Evolutionary conservation across 2,113 vertebrate species (phyloP).

Genomic region (Apus apus): DNA sequence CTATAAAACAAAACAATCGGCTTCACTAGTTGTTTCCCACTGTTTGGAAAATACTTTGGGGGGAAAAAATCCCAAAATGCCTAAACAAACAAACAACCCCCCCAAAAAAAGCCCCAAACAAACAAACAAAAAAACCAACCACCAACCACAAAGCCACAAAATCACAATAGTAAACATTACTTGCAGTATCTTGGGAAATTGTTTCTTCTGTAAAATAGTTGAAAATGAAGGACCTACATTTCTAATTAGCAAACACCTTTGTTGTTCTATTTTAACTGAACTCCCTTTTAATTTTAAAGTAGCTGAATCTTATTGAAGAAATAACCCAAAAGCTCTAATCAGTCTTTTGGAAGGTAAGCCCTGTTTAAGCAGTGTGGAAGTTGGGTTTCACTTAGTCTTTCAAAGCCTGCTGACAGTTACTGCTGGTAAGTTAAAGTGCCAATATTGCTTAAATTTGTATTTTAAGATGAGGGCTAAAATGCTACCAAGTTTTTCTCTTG

Average conservation of each 20-base stretch:
- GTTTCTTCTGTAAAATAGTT: background rate
- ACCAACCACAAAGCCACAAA: background rate
- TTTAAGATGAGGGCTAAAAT: conserved; percentile 23
- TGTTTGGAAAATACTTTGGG: background rate
- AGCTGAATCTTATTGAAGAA: background rate
- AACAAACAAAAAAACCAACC: no score
- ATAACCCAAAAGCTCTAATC: background rate
- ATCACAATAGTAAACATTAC: background rate
- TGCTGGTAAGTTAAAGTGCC: background rate
- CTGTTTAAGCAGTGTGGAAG: background rate
- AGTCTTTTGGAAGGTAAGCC: background rate
- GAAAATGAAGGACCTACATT: background rate
- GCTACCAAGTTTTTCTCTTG: background rate
- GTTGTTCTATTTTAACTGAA: background rate
- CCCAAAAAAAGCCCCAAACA: no score
- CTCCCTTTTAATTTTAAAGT: background rate
- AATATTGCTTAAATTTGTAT: background rate
- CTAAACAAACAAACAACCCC: no score
- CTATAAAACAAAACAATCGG: background rate
- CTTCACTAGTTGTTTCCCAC: background rate
- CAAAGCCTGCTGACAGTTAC: background rate
- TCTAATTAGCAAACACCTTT: background rate
- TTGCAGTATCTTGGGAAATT: background rate
- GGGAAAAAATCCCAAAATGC: background rate
- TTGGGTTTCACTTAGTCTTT: background rate